A percentile compares a stretch with the other conserved stretches of the same genome.
Conservation (phyloP, 2,888 invertebrate genomes). For the Rhaphigaster nebulosa region DNA sequence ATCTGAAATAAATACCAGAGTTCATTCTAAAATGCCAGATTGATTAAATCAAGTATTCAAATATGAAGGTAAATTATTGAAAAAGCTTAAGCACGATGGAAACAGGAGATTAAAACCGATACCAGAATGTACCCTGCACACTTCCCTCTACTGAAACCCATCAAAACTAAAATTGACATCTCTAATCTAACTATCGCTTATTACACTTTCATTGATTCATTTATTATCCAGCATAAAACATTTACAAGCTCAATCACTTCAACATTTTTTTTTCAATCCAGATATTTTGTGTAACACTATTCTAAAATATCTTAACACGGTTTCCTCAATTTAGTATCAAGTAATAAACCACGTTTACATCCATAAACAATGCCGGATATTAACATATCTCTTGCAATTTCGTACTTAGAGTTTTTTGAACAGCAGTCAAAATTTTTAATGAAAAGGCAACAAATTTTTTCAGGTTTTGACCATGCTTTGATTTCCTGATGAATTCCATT, state of each 20-base stretch:
- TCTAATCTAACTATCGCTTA: neutral
- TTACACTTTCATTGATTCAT: too few species aligned
- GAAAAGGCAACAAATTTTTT: neutral
- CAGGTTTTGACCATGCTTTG: neutral
- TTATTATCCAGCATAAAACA: too few species aligned
- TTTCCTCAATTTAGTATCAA: too few species aligned
- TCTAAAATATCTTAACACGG: too few species aligned
- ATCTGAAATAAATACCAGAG: neutral
- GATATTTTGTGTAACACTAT: too few species aligned
- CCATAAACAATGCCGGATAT: too few species aligned
- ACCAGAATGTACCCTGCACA: neutral
- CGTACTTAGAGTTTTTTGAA: too few species aligned
- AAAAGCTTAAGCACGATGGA: neutral
- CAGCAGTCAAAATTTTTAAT: neutral
- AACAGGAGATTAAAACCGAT: neutral
- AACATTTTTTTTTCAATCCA: too few species aligned
- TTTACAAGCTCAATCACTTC: too few species aligned
- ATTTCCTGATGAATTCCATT: neutral
- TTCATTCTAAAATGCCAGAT: neutral
- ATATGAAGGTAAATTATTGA: neutral
- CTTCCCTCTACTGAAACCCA: neutral
- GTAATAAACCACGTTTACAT: too few species aligned
- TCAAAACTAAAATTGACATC: neutral
- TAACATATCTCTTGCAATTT: too few species aligned
- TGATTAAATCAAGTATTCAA: neutral